Conservation (phyloP, 2,888 invertebrate species). For the Apamea monoglypha region DNA sequence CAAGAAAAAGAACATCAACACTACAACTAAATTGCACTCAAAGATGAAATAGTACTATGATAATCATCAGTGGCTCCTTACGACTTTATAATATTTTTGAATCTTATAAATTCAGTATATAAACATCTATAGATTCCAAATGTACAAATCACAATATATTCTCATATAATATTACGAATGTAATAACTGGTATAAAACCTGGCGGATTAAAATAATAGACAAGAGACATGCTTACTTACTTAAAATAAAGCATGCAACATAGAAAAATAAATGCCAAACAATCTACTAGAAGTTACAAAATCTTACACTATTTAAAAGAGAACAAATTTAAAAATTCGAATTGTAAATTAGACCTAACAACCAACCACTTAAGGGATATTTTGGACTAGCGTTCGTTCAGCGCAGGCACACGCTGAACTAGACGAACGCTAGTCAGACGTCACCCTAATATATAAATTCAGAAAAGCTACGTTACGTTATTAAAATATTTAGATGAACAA, state of each 20-base stretch:
- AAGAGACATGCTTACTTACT: slow-evolving; percentile 37
- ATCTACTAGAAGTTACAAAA: slow-evolving; percentile 66
- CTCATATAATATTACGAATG: slow-evolving; percentile 51
- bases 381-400: slow-evolving; percentile 23
- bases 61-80: slow-evolving; percentile 57
- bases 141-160: slow-evolving; percentile 63
- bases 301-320: slow-evolving; percentile 58
- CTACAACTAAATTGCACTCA: slow-evolving; percentile 81
- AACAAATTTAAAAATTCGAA: slow-evolving; percentile 56
- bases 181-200: slow-evolving; percentile 48
- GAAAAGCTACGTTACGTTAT: slow-evolving; percentile 51
- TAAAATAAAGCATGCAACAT: slow-evolving; percentile 62
- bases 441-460: slow-evolving; percentile 50
- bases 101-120: slow-evolving; percentile 63
- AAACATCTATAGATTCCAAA: slow-evolving; percentile 59
- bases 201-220: slow-evolving; percentile 46
- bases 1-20: slow-evolving; percentile 71
- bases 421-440: slow-evolving; percentile 17
- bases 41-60: slow-evolving; percentile 64
- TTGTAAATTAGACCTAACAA: slow-evolving; percentile 60
- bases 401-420: neutral
- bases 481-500: slow-evolving; percentile 59
- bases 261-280: slow-evolving; percentile 73
- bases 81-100: slow-evolving; percentile 57
- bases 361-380: slow-evolving; percentile 61